These are phyloP conservation scores for Latrodectus elegans DNA, from an alignment of 2,888 invertebrate species.

Conservation along the genomic window DNA sequence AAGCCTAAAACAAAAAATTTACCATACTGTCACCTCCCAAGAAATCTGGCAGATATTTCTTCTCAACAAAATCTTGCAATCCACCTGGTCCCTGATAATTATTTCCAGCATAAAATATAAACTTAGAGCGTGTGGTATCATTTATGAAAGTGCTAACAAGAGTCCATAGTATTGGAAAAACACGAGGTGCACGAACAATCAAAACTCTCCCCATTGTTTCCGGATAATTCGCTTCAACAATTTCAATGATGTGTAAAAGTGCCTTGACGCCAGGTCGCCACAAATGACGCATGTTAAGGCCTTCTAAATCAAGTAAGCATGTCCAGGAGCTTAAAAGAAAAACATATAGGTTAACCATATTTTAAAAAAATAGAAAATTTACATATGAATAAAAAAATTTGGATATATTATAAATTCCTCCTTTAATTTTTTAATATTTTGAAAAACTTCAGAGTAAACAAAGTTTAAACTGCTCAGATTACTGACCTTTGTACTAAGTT, in stretches of 20 bases:
- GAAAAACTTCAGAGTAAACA: no score
- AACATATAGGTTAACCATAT: not conserved
- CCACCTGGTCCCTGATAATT: constrained; percentile 89
- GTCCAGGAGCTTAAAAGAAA: constrained; percentile 84
- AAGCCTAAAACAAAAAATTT: constrained; percentile 72
- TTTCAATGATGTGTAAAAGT: constrained; percentile 82
- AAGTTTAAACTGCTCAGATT: no score
- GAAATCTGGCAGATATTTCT: constrained; percentile 91
- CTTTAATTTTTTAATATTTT: no score
- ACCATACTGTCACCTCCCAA: constrained; percentile 93
- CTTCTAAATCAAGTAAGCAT: constrained; percentile 92
- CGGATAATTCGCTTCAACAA: constrained; percentile 94
- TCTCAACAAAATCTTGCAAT: constrained; percentile 88
- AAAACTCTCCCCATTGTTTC: constrained; percentile 94
- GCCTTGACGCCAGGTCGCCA: constrained; percentile 92
- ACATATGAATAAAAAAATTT: no score
- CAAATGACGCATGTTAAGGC: constrained; percentile 94
- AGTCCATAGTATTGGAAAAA: constrained; percentile 96
- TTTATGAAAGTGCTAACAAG: constrained; percentile 96
- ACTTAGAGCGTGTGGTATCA: constrained; percentile 93
- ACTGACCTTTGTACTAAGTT: no score
- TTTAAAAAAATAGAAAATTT: no score
- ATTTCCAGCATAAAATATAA: constrained; percentile 91
- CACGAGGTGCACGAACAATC: constrained; percentile 92
- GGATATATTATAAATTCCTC: no score